Evolutionary conservation across 2,113 vertebrate genomes (phyloP).

Genomic region (Leucosticte australis): DNA sequence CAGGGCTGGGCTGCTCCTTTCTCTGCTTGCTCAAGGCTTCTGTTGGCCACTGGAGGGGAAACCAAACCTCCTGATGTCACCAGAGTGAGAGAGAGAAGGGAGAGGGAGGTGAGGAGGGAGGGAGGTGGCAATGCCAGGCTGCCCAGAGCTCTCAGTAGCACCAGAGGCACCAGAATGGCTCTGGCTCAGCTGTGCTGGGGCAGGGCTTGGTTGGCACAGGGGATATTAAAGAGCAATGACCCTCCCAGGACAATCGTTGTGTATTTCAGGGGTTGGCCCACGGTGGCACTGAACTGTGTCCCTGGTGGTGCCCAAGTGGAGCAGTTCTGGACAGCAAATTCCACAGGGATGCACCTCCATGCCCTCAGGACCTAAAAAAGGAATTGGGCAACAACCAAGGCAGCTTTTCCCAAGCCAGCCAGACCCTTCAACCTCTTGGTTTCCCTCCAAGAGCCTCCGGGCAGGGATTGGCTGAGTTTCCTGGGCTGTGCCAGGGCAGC

Average conservation of each 20-base stretch:
- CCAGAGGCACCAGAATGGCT: not conserved
- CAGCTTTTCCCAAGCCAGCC: not conserved
- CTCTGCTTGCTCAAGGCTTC: not conserved
- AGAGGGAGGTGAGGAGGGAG: not conserved
- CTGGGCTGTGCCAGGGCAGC: not conserved
- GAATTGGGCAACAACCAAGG: not conserved
- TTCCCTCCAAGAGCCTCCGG: not conserved
- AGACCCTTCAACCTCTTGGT: not conserved
- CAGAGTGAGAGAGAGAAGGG: not conserved
- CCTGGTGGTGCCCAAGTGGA: not conserved
- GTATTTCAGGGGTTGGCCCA: not conserved
- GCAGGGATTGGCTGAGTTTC: not conserved
- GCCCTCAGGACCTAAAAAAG: not conserved
- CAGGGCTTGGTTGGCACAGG: not conserved
- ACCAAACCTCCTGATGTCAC: not conserved
- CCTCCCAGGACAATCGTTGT: not conserved
- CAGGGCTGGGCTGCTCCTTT: not conserved
- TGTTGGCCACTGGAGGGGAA: not conserved
- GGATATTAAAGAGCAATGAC: not conserved
- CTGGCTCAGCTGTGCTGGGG: not conserved
- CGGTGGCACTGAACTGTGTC: rapidly evolving
- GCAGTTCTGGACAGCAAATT: not conserved
- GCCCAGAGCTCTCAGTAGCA: not conserved
- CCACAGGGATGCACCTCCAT: not conserved
- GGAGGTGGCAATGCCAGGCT: not conserved